A percentile compares a stretch with the other conserved stretches of the same genome.
These are phyloP conservation scores for Perccottus glenii DNA, from an alignment of 2,113 vertebrate species.

Conservation along the genomic window DNA sequence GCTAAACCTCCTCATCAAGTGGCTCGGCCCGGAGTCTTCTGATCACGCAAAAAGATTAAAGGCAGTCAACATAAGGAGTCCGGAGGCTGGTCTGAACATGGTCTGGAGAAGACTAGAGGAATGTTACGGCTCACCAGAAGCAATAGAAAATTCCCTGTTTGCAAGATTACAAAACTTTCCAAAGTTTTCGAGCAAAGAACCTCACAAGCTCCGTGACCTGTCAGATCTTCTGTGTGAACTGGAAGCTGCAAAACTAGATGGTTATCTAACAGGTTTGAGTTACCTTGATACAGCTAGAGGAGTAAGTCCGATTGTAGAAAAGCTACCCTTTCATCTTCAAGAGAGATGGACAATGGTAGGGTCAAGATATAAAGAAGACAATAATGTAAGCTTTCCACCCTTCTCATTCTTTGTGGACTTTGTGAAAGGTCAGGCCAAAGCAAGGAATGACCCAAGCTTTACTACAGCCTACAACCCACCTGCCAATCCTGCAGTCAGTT, in stretches of 20 bases:
- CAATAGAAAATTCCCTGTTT: slow-evolving; percentile 20
- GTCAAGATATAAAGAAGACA: slow-evolving; percentile 15
- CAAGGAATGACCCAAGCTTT: slow-evolving; percentile 31
- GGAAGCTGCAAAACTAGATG: slow-evolving; percentile 19
- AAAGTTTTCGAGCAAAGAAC: slow-evolving; percentile 13
- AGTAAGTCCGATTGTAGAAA: slow-evolving; percentile 27
- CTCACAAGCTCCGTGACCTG: slow-evolving; percentile 14
- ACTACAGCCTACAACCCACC: background rate
- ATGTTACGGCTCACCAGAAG: slow-evolving; percentile 16
- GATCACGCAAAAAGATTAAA: background rate
- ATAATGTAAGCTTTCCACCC: slow-evolving; percentile 13
- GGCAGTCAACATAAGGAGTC: background rate
- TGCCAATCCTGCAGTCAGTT: background rate
- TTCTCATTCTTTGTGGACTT: slow-evolving; percentile 21
- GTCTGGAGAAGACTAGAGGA: slow-evolving; percentile 14
- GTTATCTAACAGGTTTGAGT: slow-evolving; percentile 10
- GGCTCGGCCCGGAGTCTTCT: background rate
- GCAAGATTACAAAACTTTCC: slow-evolving; percentile 23
- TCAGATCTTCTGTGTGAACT: slow-evolving; percentile 28
- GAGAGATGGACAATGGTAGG: slow-evolving; percentile 12
- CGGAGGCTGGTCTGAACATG: background rate
- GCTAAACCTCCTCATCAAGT: background rate
- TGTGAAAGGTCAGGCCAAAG: slow-evolving; percentile 1
- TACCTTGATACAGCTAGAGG: slow-evolving; percentile 22
- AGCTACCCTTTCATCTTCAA: slow-evolving; percentile 12